phyloP scores from a whole-genome alignment of 2,113 vertebrate genomes.

The Bubo scandiacus region DNA sequence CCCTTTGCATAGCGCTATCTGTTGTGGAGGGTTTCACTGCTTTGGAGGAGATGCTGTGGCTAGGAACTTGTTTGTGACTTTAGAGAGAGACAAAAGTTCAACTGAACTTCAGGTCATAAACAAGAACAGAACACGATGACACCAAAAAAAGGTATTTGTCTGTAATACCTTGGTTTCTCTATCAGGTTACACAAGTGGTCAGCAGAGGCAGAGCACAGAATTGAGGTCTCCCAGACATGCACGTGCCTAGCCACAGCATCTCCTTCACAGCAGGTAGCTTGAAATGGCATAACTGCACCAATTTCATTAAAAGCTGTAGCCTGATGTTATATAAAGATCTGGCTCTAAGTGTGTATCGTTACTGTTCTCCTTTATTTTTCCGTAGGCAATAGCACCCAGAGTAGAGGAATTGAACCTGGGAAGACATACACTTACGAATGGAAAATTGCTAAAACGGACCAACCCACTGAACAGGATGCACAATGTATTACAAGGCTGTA shows the following conservation, averaged over 20 bases:
- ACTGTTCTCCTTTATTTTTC: not conserved
- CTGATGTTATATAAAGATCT: not conserved
- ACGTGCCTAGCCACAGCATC: too few species aligned
- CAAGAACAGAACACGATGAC: too few species aligned
- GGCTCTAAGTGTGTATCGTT: not conserved
- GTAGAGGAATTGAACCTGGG: conserved; percentile 85
- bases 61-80: not conserved
- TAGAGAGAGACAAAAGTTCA: not conserved
- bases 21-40: not conserved
- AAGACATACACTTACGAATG: conserved; percentile 85
- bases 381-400: conserved; percentile 77
- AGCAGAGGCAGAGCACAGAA: too few species aligned
- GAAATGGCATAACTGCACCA: not conserved
- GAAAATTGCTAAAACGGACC: conserved; percentile 85
- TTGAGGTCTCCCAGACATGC: too few species aligned
- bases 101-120: not conserved
- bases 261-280: not conserved
- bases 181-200: too few species aligned
- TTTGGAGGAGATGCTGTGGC: not conserved
- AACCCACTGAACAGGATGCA: conserved; percentile 82
- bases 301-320: not conserved
- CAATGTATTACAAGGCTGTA: conserved; percentile 92
- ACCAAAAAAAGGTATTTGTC: too few species aligned
- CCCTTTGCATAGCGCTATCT: not conserved
- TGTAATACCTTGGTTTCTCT: too few species aligned